These are phyloP conservation scores for Lates calcarifer DNA, from an alignment of 2,113 vertebrate genomes.

Conservation along the genomic window DNA sequence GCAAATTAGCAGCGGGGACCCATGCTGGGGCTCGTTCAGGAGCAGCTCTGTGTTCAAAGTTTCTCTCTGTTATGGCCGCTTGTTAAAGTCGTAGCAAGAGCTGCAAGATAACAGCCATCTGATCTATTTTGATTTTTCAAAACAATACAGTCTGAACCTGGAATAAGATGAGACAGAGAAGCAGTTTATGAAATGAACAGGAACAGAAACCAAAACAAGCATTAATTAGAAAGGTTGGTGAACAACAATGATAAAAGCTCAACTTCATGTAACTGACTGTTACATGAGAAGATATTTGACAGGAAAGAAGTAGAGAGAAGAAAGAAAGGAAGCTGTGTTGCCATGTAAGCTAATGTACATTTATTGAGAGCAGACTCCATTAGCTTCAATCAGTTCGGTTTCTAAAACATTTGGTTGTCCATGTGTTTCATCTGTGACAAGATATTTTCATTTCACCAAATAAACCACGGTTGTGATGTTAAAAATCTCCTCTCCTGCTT, in stretches of 20 bases:
- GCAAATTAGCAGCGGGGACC: conserved; percentile 48
- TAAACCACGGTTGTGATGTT: too few species aligned
- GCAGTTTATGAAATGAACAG: too few species aligned
- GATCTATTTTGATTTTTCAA: not conserved
- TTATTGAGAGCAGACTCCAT: too few species aligned
- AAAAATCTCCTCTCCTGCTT: not conserved
- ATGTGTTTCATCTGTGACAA: too few species aligned
- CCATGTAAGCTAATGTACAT: too few species aligned
- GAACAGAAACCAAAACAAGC: not conserved
- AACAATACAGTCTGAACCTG: not conserved
- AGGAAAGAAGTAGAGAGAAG: not conserved
- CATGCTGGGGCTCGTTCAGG: conserved; percentile 34
- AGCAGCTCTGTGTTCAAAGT: conserved; percentile 21
- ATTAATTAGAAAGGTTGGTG: too few species aligned
- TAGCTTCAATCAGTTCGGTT: too few species aligned
- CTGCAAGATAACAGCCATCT: not conserved
- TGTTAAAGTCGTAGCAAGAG: conserved; percentile 25
- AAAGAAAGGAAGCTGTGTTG: too few species aligned
- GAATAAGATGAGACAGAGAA: not conserved
- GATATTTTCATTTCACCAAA: not conserved
- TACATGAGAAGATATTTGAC: not conserved
- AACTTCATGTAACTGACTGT: not conserved
- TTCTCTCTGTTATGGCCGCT: conserved; percentile 7
- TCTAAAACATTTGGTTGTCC: too few species aligned
- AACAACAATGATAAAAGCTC: not conserved